Percentiles rank a stretch among this genome's conserved stretches.
Evolutionary conservation across 2,888 invertebrate species (phyloP).

Genomic region (Emesis furor): DNA sequence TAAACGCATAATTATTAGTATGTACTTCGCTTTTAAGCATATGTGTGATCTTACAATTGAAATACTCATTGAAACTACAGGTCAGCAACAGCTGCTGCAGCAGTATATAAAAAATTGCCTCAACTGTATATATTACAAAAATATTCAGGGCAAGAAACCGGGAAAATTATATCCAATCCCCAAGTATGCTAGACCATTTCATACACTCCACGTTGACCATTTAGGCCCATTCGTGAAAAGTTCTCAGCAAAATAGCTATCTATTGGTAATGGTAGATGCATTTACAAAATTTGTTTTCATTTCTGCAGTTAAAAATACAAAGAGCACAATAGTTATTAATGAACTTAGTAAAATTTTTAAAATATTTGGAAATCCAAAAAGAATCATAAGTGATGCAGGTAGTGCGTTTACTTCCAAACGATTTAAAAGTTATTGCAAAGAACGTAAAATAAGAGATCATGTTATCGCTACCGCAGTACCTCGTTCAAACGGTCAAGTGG

Average conservation of each 20-base stretch:
- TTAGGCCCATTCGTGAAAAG: conserved; percentile 70
- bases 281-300: conserved; percentile 60
- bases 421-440: conserved; percentile 59
- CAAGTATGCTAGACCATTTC: conserved; percentile 24
- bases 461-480: conserved; percentile 58
- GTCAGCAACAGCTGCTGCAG: too few species aligned
- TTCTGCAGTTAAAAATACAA: conserved; percentile 67
- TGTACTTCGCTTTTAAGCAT: too few species aligned
- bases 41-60: too few species aligned
- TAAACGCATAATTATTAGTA: too few species aligned
- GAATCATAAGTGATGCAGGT: conserved; percentile 63
- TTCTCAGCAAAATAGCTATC: conserved; percentile 58
- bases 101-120: conserved; percentile 64
- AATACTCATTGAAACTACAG: too few species aligned
- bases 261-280: conserved; percentile 9
- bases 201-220: conserved; percentile 70
- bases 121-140: conserved; percentile 67
- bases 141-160: conserved; percentile 56
- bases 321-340: conserved; percentile 56
- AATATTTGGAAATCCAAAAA: too few species aligned
- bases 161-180: conserved; percentile 66
- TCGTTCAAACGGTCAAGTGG: conserved; percentile 69
- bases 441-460: conserved; percentile 53
- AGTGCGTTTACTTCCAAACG: conserved; percentile 71
- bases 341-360: conserved; percentile 1